A percentile compares a stretch with the other conserved stretches of the same genome.
phyloP scores from a whole-genome alignment of 2,888 invertebrate genomes.

The Galerucella calmariensis region DNA sequence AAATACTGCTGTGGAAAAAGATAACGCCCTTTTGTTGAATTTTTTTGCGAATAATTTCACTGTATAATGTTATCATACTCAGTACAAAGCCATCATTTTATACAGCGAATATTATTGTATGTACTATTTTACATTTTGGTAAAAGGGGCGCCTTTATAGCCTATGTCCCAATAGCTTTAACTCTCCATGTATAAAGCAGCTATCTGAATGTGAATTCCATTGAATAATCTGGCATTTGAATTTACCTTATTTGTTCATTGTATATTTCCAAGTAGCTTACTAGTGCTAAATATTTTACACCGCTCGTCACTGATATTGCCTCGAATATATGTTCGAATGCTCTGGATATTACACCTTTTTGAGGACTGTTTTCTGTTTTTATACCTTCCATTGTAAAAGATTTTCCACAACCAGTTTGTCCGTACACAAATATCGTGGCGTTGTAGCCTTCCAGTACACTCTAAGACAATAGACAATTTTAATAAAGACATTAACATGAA shows the following conservation, averaged over 20 bases:
- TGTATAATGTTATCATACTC: too few species aligned
- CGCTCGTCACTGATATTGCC: constrained; percentile 79
- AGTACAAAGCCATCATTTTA: too few species aligned
- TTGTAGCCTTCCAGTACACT: constrained; percentile 92
- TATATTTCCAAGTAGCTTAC: constrained; percentile 88
- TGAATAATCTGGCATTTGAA: neutral
- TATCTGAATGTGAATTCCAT: too few species aligned
- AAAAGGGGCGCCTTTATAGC: too few species aligned
- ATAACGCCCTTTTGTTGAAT: too few species aligned
- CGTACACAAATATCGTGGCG: constrained; percentile 93
- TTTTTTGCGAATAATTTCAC: too few species aligned
- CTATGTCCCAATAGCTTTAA: too few species aligned
- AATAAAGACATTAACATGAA: too few species aligned
- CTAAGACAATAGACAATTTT: constrained; percentile 49
- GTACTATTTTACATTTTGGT: too few species aligned
- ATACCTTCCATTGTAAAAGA: constrained; percentile 89
- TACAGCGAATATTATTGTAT: too few species aligned
- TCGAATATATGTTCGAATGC: constrained; percentile 92
- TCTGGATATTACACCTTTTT: constrained; percentile 77
- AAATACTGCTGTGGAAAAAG: too few species aligned
- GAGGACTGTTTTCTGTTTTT: constrained; percentile 58
- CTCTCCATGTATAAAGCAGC: too few species aligned
- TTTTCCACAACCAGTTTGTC: constrained; percentile 93
- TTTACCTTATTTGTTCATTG: constrained; percentile 77
- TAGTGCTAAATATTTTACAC: constrained; percentile 78